These are phyloP conservation scores for Ceratotherium simum DNA, from an alignment of 2,113 vertebrate species.

Conservation along the genomic window DNA sequence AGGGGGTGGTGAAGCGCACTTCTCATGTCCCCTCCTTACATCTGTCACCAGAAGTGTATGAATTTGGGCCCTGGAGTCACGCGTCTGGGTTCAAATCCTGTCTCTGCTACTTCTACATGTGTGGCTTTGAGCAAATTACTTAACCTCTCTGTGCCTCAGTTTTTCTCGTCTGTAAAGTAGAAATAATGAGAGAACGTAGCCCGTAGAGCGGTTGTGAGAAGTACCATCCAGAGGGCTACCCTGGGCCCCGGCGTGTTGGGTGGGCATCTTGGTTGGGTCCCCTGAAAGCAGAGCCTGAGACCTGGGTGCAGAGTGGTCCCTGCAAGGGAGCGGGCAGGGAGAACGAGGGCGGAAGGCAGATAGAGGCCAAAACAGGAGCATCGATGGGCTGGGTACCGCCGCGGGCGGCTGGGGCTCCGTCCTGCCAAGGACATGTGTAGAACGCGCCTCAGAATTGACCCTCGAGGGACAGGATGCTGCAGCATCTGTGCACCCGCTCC, in stretches of 20 bases:
- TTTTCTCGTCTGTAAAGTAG: background rate
- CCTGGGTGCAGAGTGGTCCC: background rate
- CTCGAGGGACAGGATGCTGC: background rate
- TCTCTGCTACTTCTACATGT: background rate
- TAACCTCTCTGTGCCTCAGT: background rate
- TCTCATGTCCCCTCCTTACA: background rate
- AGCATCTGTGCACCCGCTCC: background rate
- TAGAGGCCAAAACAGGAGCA: accelerated
- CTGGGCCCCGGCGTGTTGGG: accelerated
- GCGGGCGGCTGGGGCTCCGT: accelerated
- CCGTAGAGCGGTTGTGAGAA: background rate
- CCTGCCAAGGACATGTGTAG: accelerated
- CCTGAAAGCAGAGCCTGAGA: background rate
- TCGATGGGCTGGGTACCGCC: accelerated
- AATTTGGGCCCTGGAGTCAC: background rate
- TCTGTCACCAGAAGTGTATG: background rate
- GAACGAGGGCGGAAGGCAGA: background rate
- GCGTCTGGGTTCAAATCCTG: background rate
- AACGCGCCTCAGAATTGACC: background rate
- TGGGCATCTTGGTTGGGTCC: background rate
- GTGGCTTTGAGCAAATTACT: background rate
- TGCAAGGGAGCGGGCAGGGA: background rate
- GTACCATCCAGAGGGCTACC: accelerated
- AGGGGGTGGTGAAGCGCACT: accelerated
- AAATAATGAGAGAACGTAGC: background rate